These are phyloP conservation scores for Cyanoliseus patagonus DNA, from an alignment of 2,113 vertebrate genomes.

Conservation along the genomic window DNA sequence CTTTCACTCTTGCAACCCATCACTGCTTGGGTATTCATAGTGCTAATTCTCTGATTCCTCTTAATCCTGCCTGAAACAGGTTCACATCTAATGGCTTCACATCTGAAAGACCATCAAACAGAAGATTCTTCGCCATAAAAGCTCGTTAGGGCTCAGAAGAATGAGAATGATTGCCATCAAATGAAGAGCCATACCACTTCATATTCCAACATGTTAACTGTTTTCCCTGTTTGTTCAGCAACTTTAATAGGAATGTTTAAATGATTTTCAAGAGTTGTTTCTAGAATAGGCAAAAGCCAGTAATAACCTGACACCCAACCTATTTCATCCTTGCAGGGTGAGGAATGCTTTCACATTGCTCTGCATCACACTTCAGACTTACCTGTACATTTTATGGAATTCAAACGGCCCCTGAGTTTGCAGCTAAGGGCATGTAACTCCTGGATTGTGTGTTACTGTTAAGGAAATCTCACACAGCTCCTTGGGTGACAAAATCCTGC, in stretches of 20 bases:
- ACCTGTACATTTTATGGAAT: not conserved
- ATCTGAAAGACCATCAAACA: not conserved
- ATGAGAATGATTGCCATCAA: not conserved
- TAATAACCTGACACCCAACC: not conserved
- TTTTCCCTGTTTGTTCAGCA: not conserved
- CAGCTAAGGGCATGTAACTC: not conserved
- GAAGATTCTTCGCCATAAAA: not conserved
- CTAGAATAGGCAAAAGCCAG: not conserved
- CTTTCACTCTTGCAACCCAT: not conserved
- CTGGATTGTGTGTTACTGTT: not conserved
- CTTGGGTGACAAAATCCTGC: not conserved
- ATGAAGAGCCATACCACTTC: not conserved
- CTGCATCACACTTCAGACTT: accelerated
- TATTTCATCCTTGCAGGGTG: not conserved
- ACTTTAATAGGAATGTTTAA: not conserved
- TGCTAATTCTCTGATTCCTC: not conserved
- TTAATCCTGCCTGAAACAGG: not conserved
- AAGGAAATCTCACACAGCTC: not conserved
- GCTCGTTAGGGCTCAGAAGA: not conserved
- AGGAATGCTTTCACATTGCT: not conserved
- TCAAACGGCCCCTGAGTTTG: not conserved
- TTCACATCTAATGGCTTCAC: not conserved
- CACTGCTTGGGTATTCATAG: not conserved
- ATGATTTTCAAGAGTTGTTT: not conserved
- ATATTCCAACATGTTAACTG: not conserved